Conservation (phyloP, 2,797 vertebrate genomes). For the Clamator glandarius region DNA sequence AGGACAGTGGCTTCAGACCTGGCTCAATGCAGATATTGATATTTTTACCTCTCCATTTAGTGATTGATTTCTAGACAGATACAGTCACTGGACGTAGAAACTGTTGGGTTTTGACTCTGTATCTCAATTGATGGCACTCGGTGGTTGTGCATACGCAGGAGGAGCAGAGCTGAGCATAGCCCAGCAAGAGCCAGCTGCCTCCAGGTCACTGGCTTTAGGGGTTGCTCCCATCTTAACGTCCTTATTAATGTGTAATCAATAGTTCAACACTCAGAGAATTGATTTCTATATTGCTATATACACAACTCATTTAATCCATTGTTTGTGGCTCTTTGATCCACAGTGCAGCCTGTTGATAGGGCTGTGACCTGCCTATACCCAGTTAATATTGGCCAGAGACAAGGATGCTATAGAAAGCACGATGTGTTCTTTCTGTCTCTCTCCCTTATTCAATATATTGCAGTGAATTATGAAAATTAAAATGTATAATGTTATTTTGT, state of each 20-base stretch:
- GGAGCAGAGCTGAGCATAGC: background rate
- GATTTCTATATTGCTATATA: conserved; percentile 3
- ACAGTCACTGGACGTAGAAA: accelerated
- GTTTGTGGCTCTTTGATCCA: conserved; percentile 3
- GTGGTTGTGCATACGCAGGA: accelerated
- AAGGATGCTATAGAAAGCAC: background rate
- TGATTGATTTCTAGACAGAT: background rate
- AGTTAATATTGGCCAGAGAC: background rate
- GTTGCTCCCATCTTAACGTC: background rate
- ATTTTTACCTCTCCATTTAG: background rate
- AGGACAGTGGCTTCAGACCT: background rate
- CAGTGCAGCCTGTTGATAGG: background rate
- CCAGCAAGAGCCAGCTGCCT: background rate
- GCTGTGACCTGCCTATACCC: background rate
- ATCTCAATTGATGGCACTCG: background rate
- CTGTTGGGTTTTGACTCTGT: background rate
- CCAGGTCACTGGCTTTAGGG: background rate
- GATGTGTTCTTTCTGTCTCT: background rate
- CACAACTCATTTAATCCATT: background rate
- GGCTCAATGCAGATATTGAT: background rate
- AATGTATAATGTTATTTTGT: background rate
- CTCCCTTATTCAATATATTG: background rate
- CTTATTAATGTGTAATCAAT: background rate
- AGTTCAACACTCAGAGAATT: background rate
- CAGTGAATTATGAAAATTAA: background rate